Conservation (phyloP, 2,888 invertebrate genomes). For the Nomada lathburiana region DNA sequence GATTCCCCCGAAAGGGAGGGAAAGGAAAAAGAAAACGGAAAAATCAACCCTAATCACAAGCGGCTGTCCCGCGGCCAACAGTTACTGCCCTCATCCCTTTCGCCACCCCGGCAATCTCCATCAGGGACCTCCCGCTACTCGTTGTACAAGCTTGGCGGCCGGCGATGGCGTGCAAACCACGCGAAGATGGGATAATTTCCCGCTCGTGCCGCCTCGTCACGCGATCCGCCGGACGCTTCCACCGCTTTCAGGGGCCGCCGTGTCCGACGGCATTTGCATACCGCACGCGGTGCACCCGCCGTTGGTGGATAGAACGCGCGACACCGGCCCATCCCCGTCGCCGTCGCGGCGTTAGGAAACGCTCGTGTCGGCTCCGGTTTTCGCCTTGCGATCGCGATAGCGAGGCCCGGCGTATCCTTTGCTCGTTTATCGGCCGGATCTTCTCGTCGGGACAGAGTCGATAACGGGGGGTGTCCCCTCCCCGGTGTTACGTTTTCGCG, state of each 20-base stretch:
- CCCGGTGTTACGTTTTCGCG: conserved; percentile 41
- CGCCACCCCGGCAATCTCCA: conserved; percentile 36
- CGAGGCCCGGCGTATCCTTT: conserved; percentile 37
- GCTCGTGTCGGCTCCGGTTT: conserved; percentile 44
- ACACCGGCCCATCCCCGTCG: conserved; percentile 19
- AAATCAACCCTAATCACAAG: no score
- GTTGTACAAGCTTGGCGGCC: conserved; percentile 41
- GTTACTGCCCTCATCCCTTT: no score
- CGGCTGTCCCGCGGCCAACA: not conserved
- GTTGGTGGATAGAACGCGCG: conserved; percentile 41
- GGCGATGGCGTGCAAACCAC: conserved; percentile 62
- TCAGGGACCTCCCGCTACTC: conserved; percentile 47
- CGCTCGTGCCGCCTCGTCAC: conserved; percentile 74
- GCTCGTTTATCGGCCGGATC: conserved; percentile 48
- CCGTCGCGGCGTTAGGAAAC: conserved; percentile 18
- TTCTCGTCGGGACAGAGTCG: conserved; percentile 20
- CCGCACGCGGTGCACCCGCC: conserved; percentile 44
- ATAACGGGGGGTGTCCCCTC: not conserved
- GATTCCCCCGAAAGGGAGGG: not conserved
- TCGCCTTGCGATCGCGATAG: conserved; percentile 52
- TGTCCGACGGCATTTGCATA: conserved; percentile 65
- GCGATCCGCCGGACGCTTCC: conserved; percentile 67
- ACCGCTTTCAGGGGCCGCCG: conserved; percentile 41
- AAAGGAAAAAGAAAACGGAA: no score
- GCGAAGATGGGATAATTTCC: conserved; percentile 76